phyloP scores from a whole-genome alignment of 1,140 invertebrate genomes.

The Zelostemma sp. region DNA sequence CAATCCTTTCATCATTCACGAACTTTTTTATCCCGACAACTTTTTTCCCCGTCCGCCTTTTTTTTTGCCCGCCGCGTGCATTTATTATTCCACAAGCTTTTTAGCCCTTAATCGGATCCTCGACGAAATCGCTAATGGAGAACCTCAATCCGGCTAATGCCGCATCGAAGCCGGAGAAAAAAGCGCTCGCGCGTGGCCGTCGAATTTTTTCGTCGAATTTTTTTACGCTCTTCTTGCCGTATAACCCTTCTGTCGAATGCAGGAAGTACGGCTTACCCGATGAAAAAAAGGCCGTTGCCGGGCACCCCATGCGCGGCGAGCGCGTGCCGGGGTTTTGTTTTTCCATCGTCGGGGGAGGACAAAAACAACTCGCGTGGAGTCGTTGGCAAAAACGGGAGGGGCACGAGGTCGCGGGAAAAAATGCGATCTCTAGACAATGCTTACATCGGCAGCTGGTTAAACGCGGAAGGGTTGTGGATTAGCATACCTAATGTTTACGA shows the following conservation, averaged over 20 bases:
- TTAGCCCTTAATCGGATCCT: constrained; percentile 41
- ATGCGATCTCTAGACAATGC: constrained; percentile 33
- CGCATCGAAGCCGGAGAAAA: constrained; percentile 30
- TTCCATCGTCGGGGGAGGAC: constrained; percentile 37
- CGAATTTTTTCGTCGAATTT: constrained; percentile 12
- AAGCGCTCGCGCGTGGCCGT: neutral
- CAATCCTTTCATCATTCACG: too few relatives aligned
- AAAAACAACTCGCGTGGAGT: constrained; percentile 32
- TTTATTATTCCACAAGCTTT: constrained; percentile 22
- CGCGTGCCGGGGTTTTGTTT: constrained; percentile 36
- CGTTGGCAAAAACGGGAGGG: neutral
- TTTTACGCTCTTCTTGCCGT: constrained; percentile 4
- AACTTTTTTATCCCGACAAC: too few relatives aligned
- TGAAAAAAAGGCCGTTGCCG: constrained; percentile 13
- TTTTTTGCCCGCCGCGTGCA: too few relatives aligned
- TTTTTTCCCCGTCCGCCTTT: too few relatives aligned
- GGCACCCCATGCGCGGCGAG: constrained; percentile 21
- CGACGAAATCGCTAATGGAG: constrained; percentile 33
- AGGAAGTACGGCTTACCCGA: constrained; percentile 37
- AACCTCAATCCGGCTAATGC: constrained; percentile 39
- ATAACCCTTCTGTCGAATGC: constrained; percentile 37
- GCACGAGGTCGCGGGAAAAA: constrained; percentile 32
- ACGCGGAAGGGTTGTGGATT: constrained; percentile 63
- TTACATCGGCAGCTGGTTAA: constrained; percentile 59
- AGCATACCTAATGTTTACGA: constrained; percentile 62